Percentiles rank a stretch among this genome's conserved stretches.
phyloP scores from a whole-genome alignment of 1,140 invertebrate species.

The Drosophila tsacasi region DNA sequence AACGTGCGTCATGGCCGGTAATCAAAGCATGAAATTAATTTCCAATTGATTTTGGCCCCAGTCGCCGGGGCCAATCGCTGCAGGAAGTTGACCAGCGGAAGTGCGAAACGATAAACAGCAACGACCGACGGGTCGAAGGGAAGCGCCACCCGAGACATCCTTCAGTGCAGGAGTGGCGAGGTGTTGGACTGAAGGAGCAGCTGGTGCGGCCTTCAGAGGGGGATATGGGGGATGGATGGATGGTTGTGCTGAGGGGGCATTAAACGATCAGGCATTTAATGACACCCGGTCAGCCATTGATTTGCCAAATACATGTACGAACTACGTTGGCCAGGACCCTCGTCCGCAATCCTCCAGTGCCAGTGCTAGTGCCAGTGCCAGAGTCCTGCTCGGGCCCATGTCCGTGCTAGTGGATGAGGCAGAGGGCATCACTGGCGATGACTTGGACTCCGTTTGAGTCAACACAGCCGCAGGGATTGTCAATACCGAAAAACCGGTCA shows the following conservation, averaged over 20 bases:
- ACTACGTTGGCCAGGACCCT: constrained; percentile 26
- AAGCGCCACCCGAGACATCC: constrained; percentile 52
- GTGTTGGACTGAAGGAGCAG: constrained; percentile 21
- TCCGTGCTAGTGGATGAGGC: background rate
- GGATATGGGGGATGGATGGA: background rate
- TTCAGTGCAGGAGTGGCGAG: constrained; percentile 39
- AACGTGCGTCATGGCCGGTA: constrained; percentile 82
- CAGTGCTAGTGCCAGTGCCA: background rate
- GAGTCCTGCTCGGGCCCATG: background rate
- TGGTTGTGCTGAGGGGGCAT: constrained; percentile 49
- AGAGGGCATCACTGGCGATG: constrained; percentile 27
- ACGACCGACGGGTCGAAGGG: constrained; percentile 38
- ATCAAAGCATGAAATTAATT: constrained; percentile 84
- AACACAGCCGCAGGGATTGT: constrained; percentile 76
- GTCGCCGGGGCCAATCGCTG: constrained; percentile 67
- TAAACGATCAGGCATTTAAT: constrained; percentile 83
- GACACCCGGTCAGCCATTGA: constrained; percentile 81
- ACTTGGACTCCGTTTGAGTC: constrained; percentile 64
- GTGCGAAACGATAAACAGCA: constrained; percentile 83
- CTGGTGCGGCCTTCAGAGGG: constrained; percentile 20
- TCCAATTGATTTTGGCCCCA: constrained; percentile 82
- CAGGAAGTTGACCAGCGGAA: constrained; percentile 82
- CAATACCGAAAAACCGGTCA: constrained; percentile 61
- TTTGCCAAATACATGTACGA: constrained; percentile 73
- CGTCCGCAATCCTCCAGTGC: background rate